phyloP scores from a whole-genome alignment of 2,113 vertebrate genomes.

The Oenanthe oenanthe region DNA sequence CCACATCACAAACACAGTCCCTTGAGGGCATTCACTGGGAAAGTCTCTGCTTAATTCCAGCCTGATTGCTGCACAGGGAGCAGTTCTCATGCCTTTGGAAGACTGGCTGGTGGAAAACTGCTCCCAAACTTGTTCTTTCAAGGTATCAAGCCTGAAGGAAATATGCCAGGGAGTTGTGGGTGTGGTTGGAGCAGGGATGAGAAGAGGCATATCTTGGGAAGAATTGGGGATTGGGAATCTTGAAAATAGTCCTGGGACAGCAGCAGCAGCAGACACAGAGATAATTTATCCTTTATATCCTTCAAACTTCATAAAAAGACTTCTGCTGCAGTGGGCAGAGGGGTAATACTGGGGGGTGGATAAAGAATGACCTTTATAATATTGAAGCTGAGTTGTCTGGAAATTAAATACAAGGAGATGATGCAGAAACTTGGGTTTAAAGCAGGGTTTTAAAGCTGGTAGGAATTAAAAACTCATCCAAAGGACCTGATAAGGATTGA shows the following conservation, averaged over 20 bases:
- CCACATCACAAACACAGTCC: not conserved
- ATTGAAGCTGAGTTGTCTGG: not conserved
- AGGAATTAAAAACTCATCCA: not conserved
- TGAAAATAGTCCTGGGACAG: not conserved
- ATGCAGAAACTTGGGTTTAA: not conserved
- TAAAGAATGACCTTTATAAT: not conserved
- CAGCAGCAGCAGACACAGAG: not conserved
- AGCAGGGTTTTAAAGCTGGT: not conserved
- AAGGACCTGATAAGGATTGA: not conserved
- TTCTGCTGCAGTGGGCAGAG: not conserved
- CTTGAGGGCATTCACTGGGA: not conserved
- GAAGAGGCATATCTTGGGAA: not conserved
- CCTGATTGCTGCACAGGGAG: not conserved
- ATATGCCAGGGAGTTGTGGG: not conserved
- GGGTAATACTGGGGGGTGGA: accelerated
- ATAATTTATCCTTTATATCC: not conserved
- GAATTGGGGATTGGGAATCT: not conserved
- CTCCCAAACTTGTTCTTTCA: not conserved
- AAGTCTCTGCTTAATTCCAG: not conserved
- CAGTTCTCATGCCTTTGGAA: slow-evolving; percentile 3
- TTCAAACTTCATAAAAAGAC: not conserved
- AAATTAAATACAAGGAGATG: not conserved
- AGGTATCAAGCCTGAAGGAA: not conserved
- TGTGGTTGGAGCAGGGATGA: not conserved
- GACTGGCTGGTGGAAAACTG: not conserved